Evolutionary conservation across 2,797 vertebrate species (phyloP).

Genomic region (Threskiornis aethiopicus): DNA sequence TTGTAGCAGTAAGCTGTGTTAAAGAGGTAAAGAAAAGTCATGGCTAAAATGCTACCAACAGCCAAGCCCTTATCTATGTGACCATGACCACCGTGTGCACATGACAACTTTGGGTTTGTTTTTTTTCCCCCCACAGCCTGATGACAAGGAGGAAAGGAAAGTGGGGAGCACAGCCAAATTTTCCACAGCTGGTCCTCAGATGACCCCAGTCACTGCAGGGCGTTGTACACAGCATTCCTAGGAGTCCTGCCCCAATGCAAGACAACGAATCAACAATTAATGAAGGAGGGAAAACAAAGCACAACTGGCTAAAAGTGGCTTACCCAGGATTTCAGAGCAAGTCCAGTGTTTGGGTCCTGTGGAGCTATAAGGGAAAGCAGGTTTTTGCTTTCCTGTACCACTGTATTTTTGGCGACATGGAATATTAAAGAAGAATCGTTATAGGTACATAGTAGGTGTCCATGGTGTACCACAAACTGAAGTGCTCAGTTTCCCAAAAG

Average conservation of each 20-base stretch:
- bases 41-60: background rate
- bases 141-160: background rate
- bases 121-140: background rate
- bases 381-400: background rate
- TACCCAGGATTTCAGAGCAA: background rate
- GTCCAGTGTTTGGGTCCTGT: background rate
- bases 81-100: background rate
- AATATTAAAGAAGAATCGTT: background rate
- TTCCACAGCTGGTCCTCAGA: background rate
- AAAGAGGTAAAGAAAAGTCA: background rate
- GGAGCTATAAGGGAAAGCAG: background rate
- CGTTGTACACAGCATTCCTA: background rate
- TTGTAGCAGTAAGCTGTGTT: background rate
- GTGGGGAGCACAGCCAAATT: background rate
- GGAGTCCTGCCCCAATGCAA: background rate
- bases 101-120: background rate
- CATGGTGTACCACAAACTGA: background rate
- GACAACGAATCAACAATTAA: background rate
- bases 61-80: background rate
- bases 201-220: background rate
- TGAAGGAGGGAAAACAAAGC: background rate
- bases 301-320: background rate
- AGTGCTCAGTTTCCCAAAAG: background rate
- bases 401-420: background rate
- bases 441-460: background rate